Evolutionary conservation across 92 coral and sea anemone genomes (phyloP).

Genomic region (Epizoanthus fatuus): DNA sequence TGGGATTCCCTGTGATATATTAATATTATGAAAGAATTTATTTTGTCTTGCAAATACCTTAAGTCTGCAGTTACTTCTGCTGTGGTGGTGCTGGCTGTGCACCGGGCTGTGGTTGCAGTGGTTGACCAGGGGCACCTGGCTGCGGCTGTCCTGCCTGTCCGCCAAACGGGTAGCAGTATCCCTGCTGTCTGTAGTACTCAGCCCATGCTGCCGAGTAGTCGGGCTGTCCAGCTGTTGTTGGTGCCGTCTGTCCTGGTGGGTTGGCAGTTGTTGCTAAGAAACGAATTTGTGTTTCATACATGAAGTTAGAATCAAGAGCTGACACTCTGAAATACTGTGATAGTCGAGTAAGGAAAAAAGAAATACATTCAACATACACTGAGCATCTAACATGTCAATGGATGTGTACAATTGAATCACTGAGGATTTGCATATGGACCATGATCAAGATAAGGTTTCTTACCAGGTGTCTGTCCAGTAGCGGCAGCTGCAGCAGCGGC

Average conservation of each 20-base stretch:
- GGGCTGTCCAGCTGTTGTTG: constrained; percentile 74
- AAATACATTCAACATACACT: too few relatives aligned
- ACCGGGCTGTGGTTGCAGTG: constrained; percentile 65
- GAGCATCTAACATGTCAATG: neutral
- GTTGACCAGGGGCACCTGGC: constrained; percentile 69
- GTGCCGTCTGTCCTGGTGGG: constrained; percentile 44
- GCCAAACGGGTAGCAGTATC: constrained; percentile 86
- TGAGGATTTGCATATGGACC: neutral
- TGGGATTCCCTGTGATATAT: too few relatives aligned
- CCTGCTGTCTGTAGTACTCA: constrained; percentile 94
- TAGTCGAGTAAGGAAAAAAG: neutral
- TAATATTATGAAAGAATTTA: too few relatives aligned
- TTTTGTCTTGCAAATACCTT: too few relatives aligned
- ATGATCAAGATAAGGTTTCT: neutral
- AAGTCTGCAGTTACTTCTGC: neutral
- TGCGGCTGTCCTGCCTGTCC: constrained; percentile 79
- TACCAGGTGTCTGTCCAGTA: constrained; percentile 72
- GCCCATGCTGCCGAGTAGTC: constrained; percentile 99
- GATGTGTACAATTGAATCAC: neutral
- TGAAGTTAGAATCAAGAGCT: neutral
- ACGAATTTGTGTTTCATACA: too few relatives aligned
- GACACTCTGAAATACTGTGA: neutral
- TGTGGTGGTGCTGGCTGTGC: constrained; percentile 59
- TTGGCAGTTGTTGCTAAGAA: constrained; percentile 35
- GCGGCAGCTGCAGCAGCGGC: constrained; percentile 90